Conservation (phyloP, 2,888 invertebrate genomes). For the Nasonovia ribisnigri region DNA sequence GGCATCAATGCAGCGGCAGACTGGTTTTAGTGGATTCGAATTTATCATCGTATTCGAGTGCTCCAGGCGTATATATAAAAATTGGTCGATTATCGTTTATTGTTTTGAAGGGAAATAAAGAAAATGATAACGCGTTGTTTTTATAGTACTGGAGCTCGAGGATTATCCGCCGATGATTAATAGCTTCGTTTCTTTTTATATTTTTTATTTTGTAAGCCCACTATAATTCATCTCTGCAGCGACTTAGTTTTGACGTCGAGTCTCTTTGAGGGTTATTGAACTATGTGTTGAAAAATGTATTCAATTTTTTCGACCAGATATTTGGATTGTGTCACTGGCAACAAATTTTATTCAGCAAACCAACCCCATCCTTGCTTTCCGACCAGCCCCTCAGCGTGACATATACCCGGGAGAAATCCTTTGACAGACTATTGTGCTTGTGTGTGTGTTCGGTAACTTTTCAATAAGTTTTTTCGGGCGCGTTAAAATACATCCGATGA, state of each 20-base stretch:
- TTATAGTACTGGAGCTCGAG: slow-evolving; percentile 52
- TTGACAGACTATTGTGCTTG: slow-evolving; percentile 33
- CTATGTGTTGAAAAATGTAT: slow-evolving; percentile 58
- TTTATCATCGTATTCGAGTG: slow-evolving; percentile 42
- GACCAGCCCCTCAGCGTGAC: neutral
- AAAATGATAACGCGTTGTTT: slow-evolving; percentile 64
- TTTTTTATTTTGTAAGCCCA: slow-evolving; percentile 31
- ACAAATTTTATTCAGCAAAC: slow-evolving; percentile 57
- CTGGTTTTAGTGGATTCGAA: slow-evolving; percentile 52
- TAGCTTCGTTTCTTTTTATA: slow-evolving; percentile 57
- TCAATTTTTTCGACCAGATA: slow-evolving; percentile 60
- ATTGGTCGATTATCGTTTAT: slow-evolving; percentile 64
- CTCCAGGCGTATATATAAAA: slow-evolving; percentile 12
- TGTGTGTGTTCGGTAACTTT: slow-evolving; percentile 14
- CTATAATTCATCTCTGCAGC: slow-evolving; percentile 58
- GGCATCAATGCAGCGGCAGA: neutral
- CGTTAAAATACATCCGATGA: slow-evolving; percentile 27
- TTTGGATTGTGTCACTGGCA: slow-evolving; percentile 53
- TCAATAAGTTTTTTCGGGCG: slow-evolving; percentile 39
- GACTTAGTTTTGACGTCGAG: slow-evolving; percentile 63
- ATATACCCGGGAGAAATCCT: slow-evolving; percentile 32
- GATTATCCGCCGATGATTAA: slow-evolving; percentile 63
- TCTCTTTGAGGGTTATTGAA: slow-evolving; percentile 56
- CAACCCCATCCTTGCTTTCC: neutral
- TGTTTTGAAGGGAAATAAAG: slow-evolving; percentile 61